These are phyloP conservation scores for Pseudomyrmex dendroicus DNA, from an alignment of 1,140 invertebrate genomes.

Conservation along the genomic window DNA sequence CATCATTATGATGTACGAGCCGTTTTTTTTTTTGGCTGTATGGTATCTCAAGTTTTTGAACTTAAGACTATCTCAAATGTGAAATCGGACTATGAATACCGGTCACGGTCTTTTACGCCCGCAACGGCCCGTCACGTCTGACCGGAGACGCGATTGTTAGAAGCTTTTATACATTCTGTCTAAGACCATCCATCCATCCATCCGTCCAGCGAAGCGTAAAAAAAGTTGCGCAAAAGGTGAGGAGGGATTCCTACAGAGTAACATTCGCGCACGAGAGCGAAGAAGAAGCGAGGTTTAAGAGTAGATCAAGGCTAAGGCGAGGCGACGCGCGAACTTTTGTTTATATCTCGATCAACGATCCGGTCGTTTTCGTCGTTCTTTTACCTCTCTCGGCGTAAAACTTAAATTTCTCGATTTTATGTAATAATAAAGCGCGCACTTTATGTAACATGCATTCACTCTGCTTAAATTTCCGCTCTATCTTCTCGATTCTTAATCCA, in stretches of 20 bases:
- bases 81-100: not conserved
- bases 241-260: constrained; percentile 10
- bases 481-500: not conserved
- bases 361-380: constrained; percentile 30
- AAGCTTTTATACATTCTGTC: constrained; percentile 42
- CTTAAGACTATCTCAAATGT: too few relatives aligned
- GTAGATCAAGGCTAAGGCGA: constrained; percentile 79
- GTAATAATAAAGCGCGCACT: constrained; percentile 35
- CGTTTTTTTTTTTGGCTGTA: too few relatives aligned
- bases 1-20: too few relatives aligned
- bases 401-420: constrained; percentile 48
- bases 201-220: constrained; percentile 35
- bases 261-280: not conserved
- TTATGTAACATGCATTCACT: constrained; percentile 33
- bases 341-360: constrained; percentile 21
- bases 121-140: constrained; percentile 36
- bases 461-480: not conserved
- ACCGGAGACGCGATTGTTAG: constrained; percentile 25
- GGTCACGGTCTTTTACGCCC: constrained; percentile 8
- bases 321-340: constrained; percentile 49
- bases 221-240: constrained; percentile 34
- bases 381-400: constrained; percentile 13
- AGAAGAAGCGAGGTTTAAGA: constrained; percentile 67
- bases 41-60: too few relatives aligned
- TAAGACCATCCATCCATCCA: constrained; percentile 35